Evolutionary conservation across 2,113 vertebrate species (phyloP).

Genomic region (Sorex fumeus): DNA sequence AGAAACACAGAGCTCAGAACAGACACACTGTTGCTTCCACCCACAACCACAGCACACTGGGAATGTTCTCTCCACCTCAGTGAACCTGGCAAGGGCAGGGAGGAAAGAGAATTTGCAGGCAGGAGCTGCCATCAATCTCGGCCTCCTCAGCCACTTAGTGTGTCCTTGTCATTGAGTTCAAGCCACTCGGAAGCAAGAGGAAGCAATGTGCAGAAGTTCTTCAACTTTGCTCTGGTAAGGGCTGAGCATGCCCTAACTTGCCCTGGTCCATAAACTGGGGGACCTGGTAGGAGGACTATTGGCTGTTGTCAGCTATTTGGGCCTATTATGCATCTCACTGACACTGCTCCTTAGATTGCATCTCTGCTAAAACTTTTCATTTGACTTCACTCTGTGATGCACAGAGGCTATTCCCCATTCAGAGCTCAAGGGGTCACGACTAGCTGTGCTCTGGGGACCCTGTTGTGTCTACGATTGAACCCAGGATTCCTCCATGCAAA

Average conservation of each 20-base stretch:
- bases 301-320: too few species aligned
- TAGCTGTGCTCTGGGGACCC: too few species aligned
- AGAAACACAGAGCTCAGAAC: constrained; percentile 26
- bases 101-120: background rate
- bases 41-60: background rate
- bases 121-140: background rate
- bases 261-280: background rate
- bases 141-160: background rate
- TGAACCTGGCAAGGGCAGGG: background rate
- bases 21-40: background rate
- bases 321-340: too few species aligned
- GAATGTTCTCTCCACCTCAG: background rate
- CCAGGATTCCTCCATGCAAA: too few species aligned
- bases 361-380: too few species aligned
- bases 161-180: background rate
- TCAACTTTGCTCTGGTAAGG: background rate
- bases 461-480: too few species aligned
- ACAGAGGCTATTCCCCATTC: too few species aligned
- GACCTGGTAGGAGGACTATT: background rate
- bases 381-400: too few species aligned
- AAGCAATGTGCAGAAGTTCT: background rate
- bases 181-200: background rate
- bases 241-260: background rate
- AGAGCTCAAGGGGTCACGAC: too few species aligned
- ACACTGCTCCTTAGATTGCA: too few species aligned